phyloP scores from a whole-genome alignment of 2,113 vertebrate genomes.

The Equus przewalskii region DNA sequence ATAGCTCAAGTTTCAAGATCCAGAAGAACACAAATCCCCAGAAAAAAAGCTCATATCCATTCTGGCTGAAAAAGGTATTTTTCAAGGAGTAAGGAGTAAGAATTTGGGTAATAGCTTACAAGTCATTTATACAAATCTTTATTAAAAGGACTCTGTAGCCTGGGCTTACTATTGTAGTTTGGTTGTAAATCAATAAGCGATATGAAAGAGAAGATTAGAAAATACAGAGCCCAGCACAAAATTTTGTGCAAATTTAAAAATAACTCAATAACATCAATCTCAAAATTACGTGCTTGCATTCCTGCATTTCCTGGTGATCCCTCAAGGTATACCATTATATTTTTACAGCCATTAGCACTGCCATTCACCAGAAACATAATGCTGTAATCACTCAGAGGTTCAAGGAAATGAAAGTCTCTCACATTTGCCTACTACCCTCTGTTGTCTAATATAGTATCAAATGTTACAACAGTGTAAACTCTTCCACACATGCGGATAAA shows the following conservation, averaged over 20 bases:
- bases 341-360: constrained; percentile 80
- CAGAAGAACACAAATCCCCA: neutral
- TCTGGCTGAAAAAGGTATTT: neutral
- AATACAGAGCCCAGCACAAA: constrained; percentile 72
- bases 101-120: neutral
- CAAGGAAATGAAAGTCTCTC: constrained; percentile 84
- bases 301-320: constrained; percentile 83
- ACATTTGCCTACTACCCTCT: constrained; percentile 81
- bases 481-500: constrained; percentile 65
- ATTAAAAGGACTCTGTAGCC: neutral
- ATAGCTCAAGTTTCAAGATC: neutral
- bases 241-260: constrained; percentile 79
- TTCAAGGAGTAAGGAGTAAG: neutral
- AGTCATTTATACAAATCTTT: constrained; percentile 10
- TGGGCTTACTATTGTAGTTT: neutral
- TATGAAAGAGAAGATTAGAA: constrained; percentile 60
- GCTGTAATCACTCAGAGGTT: constrained; percentile 81
- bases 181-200: constrained; percentile 75
- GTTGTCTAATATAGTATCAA: constrained; percentile 82
- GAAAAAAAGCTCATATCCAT: neutral
- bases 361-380: constrained; percentile 83
- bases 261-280: constrained; percentile 79
- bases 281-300: constrained; percentile 78
- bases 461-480: constrained; percentile 74
- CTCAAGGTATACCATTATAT: constrained; percentile 77